Evolutionary conservation across 2,888 invertebrate species (phyloP), one percentile per base, ranked within the genome.

Genomic region (Standfussiana lucernea): DNA sequence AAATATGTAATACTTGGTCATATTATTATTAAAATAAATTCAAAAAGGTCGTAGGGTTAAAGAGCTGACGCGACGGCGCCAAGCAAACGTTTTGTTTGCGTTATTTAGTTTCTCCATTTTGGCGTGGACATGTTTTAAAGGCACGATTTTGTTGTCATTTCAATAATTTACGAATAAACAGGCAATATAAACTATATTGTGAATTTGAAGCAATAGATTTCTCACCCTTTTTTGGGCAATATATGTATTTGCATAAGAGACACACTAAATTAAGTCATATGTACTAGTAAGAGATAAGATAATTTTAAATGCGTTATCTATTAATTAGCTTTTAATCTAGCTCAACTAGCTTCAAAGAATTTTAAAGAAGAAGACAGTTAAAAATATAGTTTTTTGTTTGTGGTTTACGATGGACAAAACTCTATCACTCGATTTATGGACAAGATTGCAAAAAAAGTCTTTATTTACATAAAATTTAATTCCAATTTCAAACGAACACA

Each of bases 11-110:
- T 77, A 76, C 47, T 84, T 78, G 69, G 53, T 65, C 53, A 79
- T 76, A 78, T 76, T 71, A 40, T 82, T 82, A 76, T 82, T 78
- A 70, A 67, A 85, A 78, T 86, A 81, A 75, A 86, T 87, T 73
- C 65, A 32, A 67, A 59, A 69, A 85, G 88, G 89, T 77, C 61
- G 3, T 32, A 10, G 32, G 87, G 87, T 84, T 85, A 87, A 61
- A 40, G 53, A 77, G 56, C 61, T 72, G 40, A 15, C 11, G 37
- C 69, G 40, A 15, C 10, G 76, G 81, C 66, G 77, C 73, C 61
- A 65, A n/a, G 24, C 45, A 37, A 86, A 61, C 21, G 15, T 83
- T 86, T 64, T 11, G 67, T 56, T 47, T 35, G 3, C n/a, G 3
- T 66, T 47, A 68, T 71, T 77, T 82, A 67, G 83, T 69, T 28